These are phyloP conservation scores for Petrophora chlorosata DNA, from an alignment of 2,888 invertebrate genomes.

Conservation along the genomic window DNA sequence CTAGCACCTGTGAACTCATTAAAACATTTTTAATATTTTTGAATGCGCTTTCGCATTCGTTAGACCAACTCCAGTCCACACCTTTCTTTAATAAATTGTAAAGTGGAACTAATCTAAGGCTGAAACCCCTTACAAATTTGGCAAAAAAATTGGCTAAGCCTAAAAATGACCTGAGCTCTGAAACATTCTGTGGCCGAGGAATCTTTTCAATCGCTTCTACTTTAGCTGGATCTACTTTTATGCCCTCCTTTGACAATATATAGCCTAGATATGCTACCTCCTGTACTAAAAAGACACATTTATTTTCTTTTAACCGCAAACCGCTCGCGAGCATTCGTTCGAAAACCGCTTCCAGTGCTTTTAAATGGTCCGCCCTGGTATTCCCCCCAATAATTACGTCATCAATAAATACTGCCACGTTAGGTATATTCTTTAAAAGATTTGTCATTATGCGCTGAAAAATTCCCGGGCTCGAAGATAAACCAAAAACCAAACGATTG, in stretches of 20 bases:
- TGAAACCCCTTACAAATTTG: no score
- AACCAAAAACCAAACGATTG: no score
- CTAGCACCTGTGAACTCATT: slow-evolving; percentile 11
- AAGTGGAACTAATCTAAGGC: no score
- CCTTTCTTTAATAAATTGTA: slow-evolving; percentile 25
- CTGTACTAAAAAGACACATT: slow-evolving; percentile 20
- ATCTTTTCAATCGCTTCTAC: slow-evolving; percentile 15
- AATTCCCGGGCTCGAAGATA: neutral
- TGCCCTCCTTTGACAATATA: slow-evolving; percentile 2
- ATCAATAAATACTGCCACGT: slow-evolving; percentile 10
- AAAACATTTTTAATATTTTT: slow-evolving; percentile 15
- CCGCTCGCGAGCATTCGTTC: neutral
- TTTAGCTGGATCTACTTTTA: slow-evolving; percentile 18
- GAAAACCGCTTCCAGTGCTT: no score
- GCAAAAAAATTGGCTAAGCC: no score
- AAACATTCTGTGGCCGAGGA: no score
- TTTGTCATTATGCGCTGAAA: slow-evolving; percentile 12
- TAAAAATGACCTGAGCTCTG: no score
- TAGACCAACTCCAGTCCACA: slow-evolving; percentile 19
- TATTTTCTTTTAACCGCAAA: slow-evolving; percentile 20
- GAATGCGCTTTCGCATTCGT: no score
- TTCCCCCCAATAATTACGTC: no score
- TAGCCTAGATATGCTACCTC: slow-evolving; percentile 25
- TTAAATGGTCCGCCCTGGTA: no score
- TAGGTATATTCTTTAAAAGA: slow-evolving; percentile 1